Conservation (phyloP, 2,888 invertebrate genomes). For the Tribolium freemani region DNA sequence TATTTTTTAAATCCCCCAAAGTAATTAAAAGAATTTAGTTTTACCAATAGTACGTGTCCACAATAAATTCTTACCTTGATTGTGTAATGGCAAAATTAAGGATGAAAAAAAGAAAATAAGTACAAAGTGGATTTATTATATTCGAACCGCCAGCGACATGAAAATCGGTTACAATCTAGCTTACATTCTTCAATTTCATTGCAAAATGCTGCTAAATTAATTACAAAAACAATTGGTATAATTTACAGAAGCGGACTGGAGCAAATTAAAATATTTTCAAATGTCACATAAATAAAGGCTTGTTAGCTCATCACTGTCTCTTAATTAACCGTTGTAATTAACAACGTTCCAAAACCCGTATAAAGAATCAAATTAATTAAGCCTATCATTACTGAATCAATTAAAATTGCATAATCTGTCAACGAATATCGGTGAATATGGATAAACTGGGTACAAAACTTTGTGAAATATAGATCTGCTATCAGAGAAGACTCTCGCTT, state of each 20-base stretch:
- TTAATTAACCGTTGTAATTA: slow-evolving; percentile 36
- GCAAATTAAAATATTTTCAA: slow-evolving; percentile 25
- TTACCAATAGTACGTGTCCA: not conserved
- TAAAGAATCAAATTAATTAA: slow-evolving; percentile 33
- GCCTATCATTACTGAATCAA: slow-evolving; percentile 32
- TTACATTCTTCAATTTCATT: not conserved
- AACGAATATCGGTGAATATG: slow-evolving; percentile 40
- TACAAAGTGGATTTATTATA: not conserved
- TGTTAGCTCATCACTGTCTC: slow-evolving; percentile 3
- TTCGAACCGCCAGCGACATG: not conserved
- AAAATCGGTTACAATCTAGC: not conserved
- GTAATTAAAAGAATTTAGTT: not conserved
- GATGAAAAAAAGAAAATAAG: not conserved
- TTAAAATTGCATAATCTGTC: slow-evolving; percentile 39
- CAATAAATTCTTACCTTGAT: not conserved
- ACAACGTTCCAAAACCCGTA: slow-evolving; percentile 13
- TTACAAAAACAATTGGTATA: not conserved
- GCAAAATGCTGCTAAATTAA: not conserved
- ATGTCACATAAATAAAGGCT: slow-evolving; percentile 22
- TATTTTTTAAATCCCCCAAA: too few species aligned
- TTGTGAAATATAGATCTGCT: slow-evolving; percentile 47
- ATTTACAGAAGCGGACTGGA: not conserved
- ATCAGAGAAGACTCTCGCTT: slow-evolving; percentile 47
- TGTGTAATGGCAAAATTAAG: not conserved
- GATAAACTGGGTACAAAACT: slow-evolving; percentile 47